These are phyloP conservation scores for Plestiodon gilberti DNA, from an alignment of 2,113 vertebrate species.

Conservation along the genomic window DNA sequence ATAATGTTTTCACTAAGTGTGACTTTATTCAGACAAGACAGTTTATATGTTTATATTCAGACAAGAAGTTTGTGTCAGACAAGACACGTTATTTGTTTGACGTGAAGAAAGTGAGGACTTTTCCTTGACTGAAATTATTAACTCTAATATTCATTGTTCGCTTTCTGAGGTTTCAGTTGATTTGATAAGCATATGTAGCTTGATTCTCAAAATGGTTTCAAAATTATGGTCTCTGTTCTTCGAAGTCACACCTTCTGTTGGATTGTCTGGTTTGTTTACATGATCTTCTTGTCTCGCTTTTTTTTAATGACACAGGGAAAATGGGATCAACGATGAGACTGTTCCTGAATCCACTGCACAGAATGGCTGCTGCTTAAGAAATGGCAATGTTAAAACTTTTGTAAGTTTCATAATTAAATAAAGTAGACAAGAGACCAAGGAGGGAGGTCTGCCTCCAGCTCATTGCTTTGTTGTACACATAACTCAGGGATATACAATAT, in stretches of 20 bases:
- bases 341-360: slow-evolving; percentile 72
- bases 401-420: slow-evolving; percentile 65
- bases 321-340: slow-evolving; percentile 62
- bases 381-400: slow-evolving; percentile 78
- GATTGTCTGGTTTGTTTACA: not conserved
- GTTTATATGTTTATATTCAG: too few species aligned
- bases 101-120: slow-evolving; percentile 4
- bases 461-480: not conserved
- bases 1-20: not conserved
- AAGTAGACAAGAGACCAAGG: not conserved
- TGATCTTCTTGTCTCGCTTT: slow-evolving; percentile 8
- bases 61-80: too few species aligned
- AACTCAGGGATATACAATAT: not conserved
- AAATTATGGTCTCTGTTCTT: not conserved
- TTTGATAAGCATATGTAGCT: not conserved
- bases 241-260: not conserved
- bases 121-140: not conserved
- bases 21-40: not conserved
- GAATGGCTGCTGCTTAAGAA: slow-evolving; percentile 76
- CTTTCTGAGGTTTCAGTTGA: not conserved
- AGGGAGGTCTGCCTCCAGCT: not conserved
- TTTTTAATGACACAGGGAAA: slow-evolving; percentile 63
- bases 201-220: not conserved
- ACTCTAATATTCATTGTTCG: not conserved
- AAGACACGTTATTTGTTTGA: not conserved